Conservation (phyloP, 2,888 invertebrate species). For the Rugalucina vietnamica region DNA sequence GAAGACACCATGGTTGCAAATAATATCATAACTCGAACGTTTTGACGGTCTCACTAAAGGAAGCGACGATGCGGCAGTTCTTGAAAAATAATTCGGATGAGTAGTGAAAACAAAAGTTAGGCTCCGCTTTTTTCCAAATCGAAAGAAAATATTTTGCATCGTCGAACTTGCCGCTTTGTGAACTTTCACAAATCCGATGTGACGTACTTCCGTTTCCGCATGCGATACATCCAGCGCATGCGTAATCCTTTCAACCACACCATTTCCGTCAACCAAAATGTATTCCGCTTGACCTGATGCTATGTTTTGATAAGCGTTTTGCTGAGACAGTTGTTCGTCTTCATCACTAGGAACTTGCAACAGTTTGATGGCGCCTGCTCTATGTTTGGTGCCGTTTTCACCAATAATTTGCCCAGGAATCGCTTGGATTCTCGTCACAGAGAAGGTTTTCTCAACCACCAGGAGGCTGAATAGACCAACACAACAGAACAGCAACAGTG, state of each 20-base stretch:
- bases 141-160: conserved; percentile 63
- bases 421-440: background rate
- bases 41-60: conserved; percentile 39
- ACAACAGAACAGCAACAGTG: background rate
- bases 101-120: conserved; percentile 57
- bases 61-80: background rate
- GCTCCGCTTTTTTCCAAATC: conserved; percentile 58
- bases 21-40: conserved; percentile 46
- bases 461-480: background rate
- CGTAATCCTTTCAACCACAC: background rate
- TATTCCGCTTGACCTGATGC: background rate
- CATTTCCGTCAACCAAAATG: background rate
- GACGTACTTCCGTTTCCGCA: conserved; percentile 48
- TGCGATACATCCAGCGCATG: background rate
- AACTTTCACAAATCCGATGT: conserved; percentile 65
- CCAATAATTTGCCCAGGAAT: no score
- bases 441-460: background rate
- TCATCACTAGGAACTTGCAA: background rate
- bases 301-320: background rate
- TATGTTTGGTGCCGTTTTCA: background rate
- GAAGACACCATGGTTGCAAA: conserved; percentile 59
- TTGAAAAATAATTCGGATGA: conserved; percentile 53
- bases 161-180: conserved; percentile 67
- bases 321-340: background rate
- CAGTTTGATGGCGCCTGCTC: background rate